Evolutionary conservation across 2,797 vertebrate species (phyloP), one percentile per base, ranked within the genome.

Genomic region (Petrocephalus schoutedeni): DNA sequence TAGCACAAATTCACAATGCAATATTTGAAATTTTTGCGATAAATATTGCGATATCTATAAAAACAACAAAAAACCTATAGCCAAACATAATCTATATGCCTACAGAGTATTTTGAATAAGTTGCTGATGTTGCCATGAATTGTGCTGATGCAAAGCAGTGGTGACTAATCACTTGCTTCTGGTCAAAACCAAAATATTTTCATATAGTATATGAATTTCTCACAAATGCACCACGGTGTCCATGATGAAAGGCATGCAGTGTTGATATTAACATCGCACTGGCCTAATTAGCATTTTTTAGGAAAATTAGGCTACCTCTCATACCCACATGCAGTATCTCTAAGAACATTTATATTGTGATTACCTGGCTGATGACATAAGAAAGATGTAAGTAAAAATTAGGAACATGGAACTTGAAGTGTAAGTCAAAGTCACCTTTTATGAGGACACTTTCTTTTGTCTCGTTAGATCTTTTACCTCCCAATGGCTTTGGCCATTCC

Each of bases 401-500:
- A 19, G 14, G 74, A 80, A 80, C 19, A 10, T 80, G 8, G 19
- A 49, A 80, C n/a, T 80, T 9, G 19, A 80, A n/a, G 74, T 49
- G 74, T 21, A 49, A n/a, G 19, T 49, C 7, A 49, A 56, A n/a
- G 41, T 80, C 8, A 8, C 6, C 4, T 49, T 45, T 80, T 21
- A 56, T 59, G 85, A 86, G 14, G 21, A 8, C 32, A 59, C 16
- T 32, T 86, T 19, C 74, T 56, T 8, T 87, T 4, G 3, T 88
- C 83, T 88, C 57, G 83, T 90, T 92, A 99, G 98, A 87, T 98
- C 36, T 97, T 98, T 91, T 98, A 98, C 93, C 93, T 96, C 89
- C 98, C 98, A 0, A 67, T 99, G 96, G 97, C 97, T 3, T 93
- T 99, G 87, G 94, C 95, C 57, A 93, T 98, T 16, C 97, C 97